Percentiles rank a stretch among this genome's conserved stretches.
These are phyloP conservation scores for Zosterops hypoxanthus DNA, from an alignment of 2,113 vertebrate species.

Conservation along the genomic window DNA sequence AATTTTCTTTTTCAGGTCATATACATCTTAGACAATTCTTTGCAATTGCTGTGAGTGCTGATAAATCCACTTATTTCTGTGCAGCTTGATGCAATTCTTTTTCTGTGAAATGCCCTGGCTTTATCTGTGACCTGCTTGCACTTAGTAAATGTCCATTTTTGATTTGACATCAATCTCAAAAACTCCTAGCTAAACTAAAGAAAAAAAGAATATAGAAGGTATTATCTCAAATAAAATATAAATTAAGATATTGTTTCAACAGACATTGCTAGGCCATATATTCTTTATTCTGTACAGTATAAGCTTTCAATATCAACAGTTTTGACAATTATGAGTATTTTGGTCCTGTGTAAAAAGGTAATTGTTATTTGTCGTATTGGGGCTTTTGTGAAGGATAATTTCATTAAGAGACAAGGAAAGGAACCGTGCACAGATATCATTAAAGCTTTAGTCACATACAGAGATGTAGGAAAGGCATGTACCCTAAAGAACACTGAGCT, in stretches of 20 bases:
- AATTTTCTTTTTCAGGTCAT: neutral
- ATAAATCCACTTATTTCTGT: neutral
- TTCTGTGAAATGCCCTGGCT: neutral
- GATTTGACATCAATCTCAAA: neutral
- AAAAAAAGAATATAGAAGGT: neutral
- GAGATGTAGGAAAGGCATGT: neutral
- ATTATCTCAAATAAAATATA: neutral
- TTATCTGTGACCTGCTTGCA: neutral
- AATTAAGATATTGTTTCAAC: neutral
- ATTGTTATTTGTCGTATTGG: neutral
- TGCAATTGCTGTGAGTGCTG: neutral
- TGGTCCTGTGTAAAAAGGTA: neutral
- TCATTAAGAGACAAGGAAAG: neutral
- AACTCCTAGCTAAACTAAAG: neutral
- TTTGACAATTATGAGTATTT: neutral
- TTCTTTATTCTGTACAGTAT: neutral
- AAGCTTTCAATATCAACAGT: neutral
- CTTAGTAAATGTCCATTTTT: neutral
- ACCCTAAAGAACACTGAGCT: neutral
- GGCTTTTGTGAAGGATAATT: neutral
- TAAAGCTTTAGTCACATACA: neutral
- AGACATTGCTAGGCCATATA: neutral
- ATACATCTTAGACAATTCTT: neutral
- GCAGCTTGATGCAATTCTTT: neutral
- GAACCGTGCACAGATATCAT: fast-evolving